Percentiles rank a stretch among this genome's conserved stretches.
Evolutionary conservation across 30 jellyfish, hydroid and myxozoan species (phyloP).

Genomic region (Nemopilema nomurai): DNA sequence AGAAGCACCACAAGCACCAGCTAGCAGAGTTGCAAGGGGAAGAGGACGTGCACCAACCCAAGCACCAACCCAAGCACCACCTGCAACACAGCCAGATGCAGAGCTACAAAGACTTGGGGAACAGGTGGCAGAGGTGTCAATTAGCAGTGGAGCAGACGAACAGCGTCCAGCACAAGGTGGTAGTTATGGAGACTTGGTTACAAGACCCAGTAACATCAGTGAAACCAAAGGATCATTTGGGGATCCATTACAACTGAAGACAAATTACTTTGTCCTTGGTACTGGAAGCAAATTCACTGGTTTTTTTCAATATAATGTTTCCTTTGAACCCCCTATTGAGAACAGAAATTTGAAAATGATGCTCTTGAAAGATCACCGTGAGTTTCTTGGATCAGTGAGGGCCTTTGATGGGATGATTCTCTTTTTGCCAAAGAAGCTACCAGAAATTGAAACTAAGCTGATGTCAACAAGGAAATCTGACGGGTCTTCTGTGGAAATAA

Average conservation of each 20-base stretch:
- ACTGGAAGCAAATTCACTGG: constrained; percentile 47
- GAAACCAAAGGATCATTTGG: constrained; percentile 65
- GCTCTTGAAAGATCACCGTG: constrained; percentile 68
- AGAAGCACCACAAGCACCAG: constrained; percentile 61
- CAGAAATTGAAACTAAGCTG: constrained; percentile 59
- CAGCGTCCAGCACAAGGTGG: constrained; percentile 56
- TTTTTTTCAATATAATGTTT: constrained; percentile 75
- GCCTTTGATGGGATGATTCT: constrained; percentile 89
- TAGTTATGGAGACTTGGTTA: constrained; percentile 32
- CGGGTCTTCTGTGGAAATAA: constrained; percentile 47
- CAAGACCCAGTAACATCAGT: constrained; percentile 35
- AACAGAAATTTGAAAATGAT: constrained; percentile 50
- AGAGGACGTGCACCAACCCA: constrained; percentile 79
- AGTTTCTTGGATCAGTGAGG: constrained; percentile 68
- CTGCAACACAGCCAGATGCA: constrained; percentile 25
- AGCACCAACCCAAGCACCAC: constrained; percentile 54
- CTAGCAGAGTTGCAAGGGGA: constrained; percentile 74
- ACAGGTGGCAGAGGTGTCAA: constrained; percentile 44
- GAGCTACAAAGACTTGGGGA: constrained; percentile 56
- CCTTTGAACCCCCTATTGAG: constrained; percentile 81
- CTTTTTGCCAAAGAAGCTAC: constrained; percentile 74
- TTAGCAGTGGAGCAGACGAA: constrained; percentile 43
- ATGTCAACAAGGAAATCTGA: constrained; percentile 43
- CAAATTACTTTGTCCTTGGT: constrained; percentile 77
- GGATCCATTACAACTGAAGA: constrained; percentile 22